Evolutionary conservation across 1,140 invertebrate genomes (phyloP), one percentile per base, ranked within the genome.

Genomic region (Pogonomyrmex californicus): DNA sequence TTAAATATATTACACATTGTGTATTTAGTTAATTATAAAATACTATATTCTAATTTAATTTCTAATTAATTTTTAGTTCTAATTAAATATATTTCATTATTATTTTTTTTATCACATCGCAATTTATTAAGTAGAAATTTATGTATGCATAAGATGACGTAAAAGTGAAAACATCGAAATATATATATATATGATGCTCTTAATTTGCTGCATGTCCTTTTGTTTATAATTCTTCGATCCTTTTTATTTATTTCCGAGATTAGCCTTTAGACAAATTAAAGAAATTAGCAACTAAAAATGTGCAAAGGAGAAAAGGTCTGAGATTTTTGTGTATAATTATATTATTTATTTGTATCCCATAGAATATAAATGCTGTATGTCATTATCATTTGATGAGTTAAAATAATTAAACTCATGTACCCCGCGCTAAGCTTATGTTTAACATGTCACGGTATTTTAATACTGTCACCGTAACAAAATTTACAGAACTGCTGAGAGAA

Each of bases 321-420:
- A n/a, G 10, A 66, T 49, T 17, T 30, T 23, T 23, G 23, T 23
- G 23, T 23, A 6, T 33, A 70, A 51, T 81, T 68, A 17, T 14
- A 56, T 70, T 7, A 56, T 44, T 81, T 68, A 68, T 66, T 66
- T 51, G 23, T 17, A 12, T 0, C 33, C n/a, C 12, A n/a, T 10
- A 4, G 17, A 38, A 17, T 49, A 38, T 7, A 9, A 33, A 44
- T 23, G 23, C 44, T 70, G 54, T 56, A 70, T 33, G 36, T 81
- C 47, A 4, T 23, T 9, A 7, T 12, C 4, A 49, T 58, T 44
- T 44, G 36, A 81, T 41, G 14, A 68, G 38, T 81, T n/a, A 44
- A 58, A 70, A 81, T 81, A 68, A 81, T 68, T 30, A 54, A 9
- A 9, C n/a, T 38, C 47, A 7, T 4, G 17, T n/a, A 10, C 12